Conservation (phyloP, 2,113 vertebrate genomes). For the Cephalopterus ornatus region DNA sequence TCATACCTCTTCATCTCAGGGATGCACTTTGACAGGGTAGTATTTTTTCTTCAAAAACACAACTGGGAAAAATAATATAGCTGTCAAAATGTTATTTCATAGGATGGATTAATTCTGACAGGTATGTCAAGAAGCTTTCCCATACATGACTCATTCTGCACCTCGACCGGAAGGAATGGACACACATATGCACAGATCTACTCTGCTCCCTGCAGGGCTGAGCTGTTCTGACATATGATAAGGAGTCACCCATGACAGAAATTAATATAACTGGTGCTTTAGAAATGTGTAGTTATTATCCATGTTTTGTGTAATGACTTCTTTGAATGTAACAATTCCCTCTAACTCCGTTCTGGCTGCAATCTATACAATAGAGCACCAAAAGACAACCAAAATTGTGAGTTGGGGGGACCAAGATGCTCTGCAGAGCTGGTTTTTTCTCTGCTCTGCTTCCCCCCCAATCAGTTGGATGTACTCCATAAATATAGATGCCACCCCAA, state of each 20-base stretch:
- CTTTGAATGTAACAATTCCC: neutral
- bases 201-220: neutral
- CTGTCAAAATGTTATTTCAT: neutral
- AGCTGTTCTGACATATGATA: neutral
- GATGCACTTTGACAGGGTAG: neutral
- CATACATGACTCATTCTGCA: fast-evolving
- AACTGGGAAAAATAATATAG: neutral
- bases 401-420: neutral
- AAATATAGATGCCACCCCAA: neutral
- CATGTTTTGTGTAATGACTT: neutral
- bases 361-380: neutral
- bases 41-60: constrained; percentile 10
- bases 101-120: neutral
- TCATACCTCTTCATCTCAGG: neutral
- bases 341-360: neutral
- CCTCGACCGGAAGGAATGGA: neutral
- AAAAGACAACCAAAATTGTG: fast-evolving
- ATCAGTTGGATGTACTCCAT: neutral
- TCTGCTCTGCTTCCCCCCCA: neutral
- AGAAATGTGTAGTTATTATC: neutral
- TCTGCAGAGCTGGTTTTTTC: neutral
- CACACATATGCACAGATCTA: neutral
- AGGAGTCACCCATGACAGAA: neutral
- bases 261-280: neutral
- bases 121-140: neutral